Evolutionary conservation across 2,888 invertebrate species (phyloP).

Genomic region (Erebia epiphron): DNA sequence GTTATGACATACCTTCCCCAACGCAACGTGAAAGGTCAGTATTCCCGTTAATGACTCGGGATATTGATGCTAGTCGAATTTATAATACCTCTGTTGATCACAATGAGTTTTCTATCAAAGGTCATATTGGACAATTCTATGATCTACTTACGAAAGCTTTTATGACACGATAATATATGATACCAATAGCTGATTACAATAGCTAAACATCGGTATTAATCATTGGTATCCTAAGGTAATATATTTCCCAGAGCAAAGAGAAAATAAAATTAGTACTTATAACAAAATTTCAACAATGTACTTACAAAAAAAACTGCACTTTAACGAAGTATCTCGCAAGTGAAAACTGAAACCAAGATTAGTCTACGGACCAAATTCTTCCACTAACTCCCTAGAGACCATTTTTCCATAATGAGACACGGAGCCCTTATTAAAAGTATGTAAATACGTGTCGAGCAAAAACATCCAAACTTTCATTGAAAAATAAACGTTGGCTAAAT

Average conservation of each 20-base stretch:
- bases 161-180: background rate
- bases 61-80: constrained; percentile 33
- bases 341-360: too few relatives aligned
- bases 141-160: background rate
- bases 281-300: too few relatives aligned
- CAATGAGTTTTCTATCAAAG: background rate
- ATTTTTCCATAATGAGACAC: too few relatives aligned
- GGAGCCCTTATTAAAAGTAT: background rate
- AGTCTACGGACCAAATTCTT: too few relatives aligned
- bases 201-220: too few relatives aligned
- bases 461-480: background rate
- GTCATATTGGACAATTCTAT: background rate
- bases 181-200: background rate
- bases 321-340: too few relatives aligned
- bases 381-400: too few relatives aligned
- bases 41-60: constrained; percentile 38
- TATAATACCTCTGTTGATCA: background rate
- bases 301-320: too few relatives aligned
- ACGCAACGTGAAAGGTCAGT: constrained; percentile 44
- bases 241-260: too few relatives aligned
- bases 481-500: background rate
- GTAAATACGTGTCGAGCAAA: background rate
- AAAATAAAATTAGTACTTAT: too few relatives aligned
- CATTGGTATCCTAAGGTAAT: too few relatives aligned
- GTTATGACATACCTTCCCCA: constrained; percentile 50